Conservation (phyloP, 2,113 vertebrate species). For the Chlamydotis undulata region DNA sequence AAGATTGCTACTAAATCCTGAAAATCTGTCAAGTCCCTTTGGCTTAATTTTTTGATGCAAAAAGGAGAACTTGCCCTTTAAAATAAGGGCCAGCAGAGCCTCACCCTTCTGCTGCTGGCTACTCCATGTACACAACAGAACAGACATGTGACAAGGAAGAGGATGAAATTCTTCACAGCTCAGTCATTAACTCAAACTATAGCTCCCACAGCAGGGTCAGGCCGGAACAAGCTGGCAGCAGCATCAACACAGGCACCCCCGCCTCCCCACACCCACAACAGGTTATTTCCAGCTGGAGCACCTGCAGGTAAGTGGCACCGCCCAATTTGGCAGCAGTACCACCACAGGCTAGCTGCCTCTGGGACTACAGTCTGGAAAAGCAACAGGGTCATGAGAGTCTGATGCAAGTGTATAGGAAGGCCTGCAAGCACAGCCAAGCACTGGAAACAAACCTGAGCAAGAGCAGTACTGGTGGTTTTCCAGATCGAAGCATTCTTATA, state of each 20-base stretch:
- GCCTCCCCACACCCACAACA: background rate
- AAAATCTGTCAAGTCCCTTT: background rate
- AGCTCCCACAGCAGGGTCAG: background rate
- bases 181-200: background rate
- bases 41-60: background rate
- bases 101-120: background rate
- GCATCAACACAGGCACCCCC: background rate
- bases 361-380: background rate
- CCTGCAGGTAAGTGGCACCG: background rate
- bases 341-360: background rate
- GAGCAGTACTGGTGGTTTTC: background rate
- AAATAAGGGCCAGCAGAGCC: background rate
- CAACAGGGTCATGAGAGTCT: background rate
- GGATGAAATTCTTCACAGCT: background rate
- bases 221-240: background rate
- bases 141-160: background rate
- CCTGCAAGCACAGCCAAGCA: background rate
- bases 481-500: background rate
- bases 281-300: background rate
- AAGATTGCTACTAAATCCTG: background rate
- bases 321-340: background rate
- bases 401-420: background rate
- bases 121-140: background rate
- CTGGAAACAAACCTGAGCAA: background rate
- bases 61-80: constrained; percentile 13